Base-by-base conservation (phyloP, 2,888 invertebrate species). In the Agriopis marginaria region DNA sequence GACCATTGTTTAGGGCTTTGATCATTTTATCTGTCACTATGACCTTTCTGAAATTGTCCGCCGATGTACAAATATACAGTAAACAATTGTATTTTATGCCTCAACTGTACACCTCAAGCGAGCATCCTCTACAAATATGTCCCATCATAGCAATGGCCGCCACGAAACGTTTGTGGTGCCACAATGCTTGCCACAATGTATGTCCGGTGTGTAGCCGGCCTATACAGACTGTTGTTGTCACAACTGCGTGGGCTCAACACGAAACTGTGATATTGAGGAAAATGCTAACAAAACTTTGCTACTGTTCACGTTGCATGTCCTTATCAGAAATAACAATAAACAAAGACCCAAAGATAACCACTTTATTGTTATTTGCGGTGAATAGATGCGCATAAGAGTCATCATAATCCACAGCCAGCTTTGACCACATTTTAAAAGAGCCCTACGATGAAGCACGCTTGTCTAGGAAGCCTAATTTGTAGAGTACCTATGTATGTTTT, bases 231-330 rank as follows among this genome's bases (percentile, higher is more conserved):
- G 14, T 4, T 10, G 55, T 63, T 47, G 47, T 17, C 14, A 12
- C n/a, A 51, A 51, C 44, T 47, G 51, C 17, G 66, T 60, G 53
- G 66, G 53, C 40, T 40, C 17, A 59, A 32, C 58, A 58, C 63
- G 12, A 51, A 58, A 65, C 56, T 56, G 50, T 14, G 7, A 49
- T 56, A 49, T 64, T 64, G 50, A 49, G 63, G 56, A 49, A 47
- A 64, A 56, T 8, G 55, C 10, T 60, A 12, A 53, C 59, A 40
- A 60, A 66, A 59, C 44, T 47, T 59, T 47, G 54, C 40, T 14
- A n/a, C 53, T 40, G 60, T 54, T 53, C 47, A 32, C 42, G 58
- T 65, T 42, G 51, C 54, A 60, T 44, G 44, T 17, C 53, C 47
- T 51, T 59, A 60, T 66, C 59, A 65, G 10, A 32, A 23, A 10